Evolutionary conservation across 1,140 invertebrate genomes (phyloP), one percentile per base, ranked within the genome.

Genomic region (Trichomalopsis sarcophagae): DNA sequence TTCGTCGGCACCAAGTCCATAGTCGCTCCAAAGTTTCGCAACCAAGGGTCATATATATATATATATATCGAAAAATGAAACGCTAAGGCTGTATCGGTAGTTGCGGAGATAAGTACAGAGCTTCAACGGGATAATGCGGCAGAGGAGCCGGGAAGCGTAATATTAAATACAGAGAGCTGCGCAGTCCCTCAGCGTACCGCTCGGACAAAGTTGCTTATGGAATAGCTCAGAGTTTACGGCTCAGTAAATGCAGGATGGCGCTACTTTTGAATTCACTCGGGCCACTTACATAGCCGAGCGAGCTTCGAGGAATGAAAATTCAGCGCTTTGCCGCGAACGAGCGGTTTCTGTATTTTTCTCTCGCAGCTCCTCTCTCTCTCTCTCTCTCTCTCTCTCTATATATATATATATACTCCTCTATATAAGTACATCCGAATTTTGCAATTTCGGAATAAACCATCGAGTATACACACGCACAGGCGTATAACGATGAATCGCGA

Each of bases 261-360:
- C 84, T 86, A 87, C 87, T 88, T 89, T 89, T 89, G 89, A 89
- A 89, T 89, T 89, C 87, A 89, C 87, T 89, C 89, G 87, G 36
- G 47, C 82, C 82, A 86, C 75, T 77, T 84, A 62, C 74, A 10
- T 44, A 36, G 33, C 40, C 40, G 55, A 21, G 4, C 71, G n/a
- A n/a, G n/a, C 21, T 55, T 40, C 73, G 62, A 71, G n/a, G 84
- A 88, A 88, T 89, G 88, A 88, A 89, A 89, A 89, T 85, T 76
- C 87, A 82, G 86, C 36, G 86, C 84, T 88, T 89, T 89, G 88
- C 87, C 87, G 86, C 88, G 55, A 62, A 14, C 74, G 36, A 66
- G 86, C 88, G 77, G 71, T 47, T 23, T 50, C 10, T 27, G 14
- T n/a, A 11, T 82, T 44, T 21, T 11, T 82, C n/a, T 82, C 13